These are phyloP conservation scores for Steinernema carpocapsae DNA, from an alignment of 2,888 invertebrate species.

Conservation along the genomic window DNA sequence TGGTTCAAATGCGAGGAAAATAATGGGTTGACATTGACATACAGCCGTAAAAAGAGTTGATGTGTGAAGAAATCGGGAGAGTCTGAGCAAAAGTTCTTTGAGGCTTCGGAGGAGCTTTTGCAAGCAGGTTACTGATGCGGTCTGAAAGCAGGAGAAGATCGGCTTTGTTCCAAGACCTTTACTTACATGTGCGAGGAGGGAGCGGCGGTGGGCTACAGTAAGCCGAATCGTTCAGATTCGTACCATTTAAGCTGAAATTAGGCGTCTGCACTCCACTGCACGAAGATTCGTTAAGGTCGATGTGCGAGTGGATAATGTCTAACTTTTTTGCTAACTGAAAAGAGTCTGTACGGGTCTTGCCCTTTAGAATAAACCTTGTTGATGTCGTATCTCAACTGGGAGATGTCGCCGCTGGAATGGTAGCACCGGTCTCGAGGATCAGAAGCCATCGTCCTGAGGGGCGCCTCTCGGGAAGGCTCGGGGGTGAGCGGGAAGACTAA, in stretches of 20 bases:
- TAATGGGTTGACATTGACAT: neutral
- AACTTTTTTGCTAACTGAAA: slow-evolving; percentile 12
- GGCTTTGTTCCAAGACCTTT: too few relatives aligned
- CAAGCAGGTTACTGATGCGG: neutral
- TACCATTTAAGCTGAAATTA: too few relatives aligned
- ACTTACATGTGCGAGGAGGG: slow-evolving; percentile 22
- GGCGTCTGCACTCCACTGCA: neutral
- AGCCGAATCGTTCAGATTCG: neutral
- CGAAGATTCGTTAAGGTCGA: neutral
- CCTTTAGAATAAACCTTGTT: neutral
- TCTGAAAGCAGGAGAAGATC: too few relatives aligned
- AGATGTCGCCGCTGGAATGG: slow-evolving; percentile 13
- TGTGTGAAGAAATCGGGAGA: neutral
- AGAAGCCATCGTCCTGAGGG: neutral
- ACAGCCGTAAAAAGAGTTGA: too few relatives aligned
- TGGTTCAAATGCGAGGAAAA: neutral
- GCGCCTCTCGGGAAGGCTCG: neutral
- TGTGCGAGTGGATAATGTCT: neutral
- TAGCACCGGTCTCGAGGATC: neutral
- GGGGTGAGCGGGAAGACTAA: neutral
- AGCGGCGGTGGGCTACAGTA: slow-evolving; percentile 13
- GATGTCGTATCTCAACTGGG: neutral
- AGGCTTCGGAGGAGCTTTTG: slow-evolving; percentile 16
- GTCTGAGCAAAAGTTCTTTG: slow-evolving; percentile 18
- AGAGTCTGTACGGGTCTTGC: neutral